phyloP scores from a whole-genome alignment of 2,888 invertebrate genomes.

The Drosophila kuntzei region DNA sequence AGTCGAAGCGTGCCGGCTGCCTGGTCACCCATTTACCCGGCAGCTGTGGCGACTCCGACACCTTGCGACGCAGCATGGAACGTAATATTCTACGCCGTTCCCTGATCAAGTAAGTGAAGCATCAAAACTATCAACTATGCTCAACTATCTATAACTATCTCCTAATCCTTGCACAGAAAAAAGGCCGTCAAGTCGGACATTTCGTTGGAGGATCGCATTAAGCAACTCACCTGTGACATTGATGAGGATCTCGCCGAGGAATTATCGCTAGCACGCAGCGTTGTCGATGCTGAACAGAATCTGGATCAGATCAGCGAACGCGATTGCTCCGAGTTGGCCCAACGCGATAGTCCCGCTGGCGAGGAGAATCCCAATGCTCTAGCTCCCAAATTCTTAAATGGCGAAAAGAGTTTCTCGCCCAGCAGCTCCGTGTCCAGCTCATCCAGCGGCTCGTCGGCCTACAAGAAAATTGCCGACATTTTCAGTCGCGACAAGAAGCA shows the following conservation, averaged over 20 bases:
- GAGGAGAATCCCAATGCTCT: slow-evolving; percentile 86
- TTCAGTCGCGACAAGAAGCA: slow-evolving; percentile 85
- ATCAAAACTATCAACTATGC: no score
- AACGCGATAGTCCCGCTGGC: slow-evolving; percentile 89
- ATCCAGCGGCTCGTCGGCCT: slow-evolving; percentile 88
- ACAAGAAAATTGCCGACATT: slow-evolving; percentile 86
- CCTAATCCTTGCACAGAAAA: slow-evolving; percentile 72
- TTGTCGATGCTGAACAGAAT: slow-evolving; percentile 59
- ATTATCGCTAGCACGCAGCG: slow-evolving; percentile 51
- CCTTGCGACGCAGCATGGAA: slow-evolving; percentile 91
- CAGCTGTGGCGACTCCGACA: slow-evolving; percentile 87
- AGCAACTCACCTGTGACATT: slow-evolving; percentile 93
- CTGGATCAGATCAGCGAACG: slow-evolving; percentile 58
- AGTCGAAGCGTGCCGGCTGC: slow-evolving; percentile 87
- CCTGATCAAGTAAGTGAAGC: slow-evolving; percentile 88
- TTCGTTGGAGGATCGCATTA: slow-evolving; percentile 93
- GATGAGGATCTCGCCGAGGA: slow-evolving; percentile 87
- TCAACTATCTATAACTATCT: not conserved
- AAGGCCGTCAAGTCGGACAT: slow-evolving; percentile 87
- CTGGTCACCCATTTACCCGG: slow-evolving; percentile 84
- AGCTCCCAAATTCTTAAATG: slow-evolving; percentile 82
- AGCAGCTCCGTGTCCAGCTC: slow-evolving; percentile 87
- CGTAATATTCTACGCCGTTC: slow-evolving; percentile 93
- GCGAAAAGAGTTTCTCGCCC: slow-evolving; percentile 88
- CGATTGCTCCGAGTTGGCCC: slow-evolving; percentile 84